Percentiles rank a stretch among this genome's conserved stretches.
Conservation (phyloP, 2,113 vertebrate genomes). For the Lagopus leucura region DNA sequence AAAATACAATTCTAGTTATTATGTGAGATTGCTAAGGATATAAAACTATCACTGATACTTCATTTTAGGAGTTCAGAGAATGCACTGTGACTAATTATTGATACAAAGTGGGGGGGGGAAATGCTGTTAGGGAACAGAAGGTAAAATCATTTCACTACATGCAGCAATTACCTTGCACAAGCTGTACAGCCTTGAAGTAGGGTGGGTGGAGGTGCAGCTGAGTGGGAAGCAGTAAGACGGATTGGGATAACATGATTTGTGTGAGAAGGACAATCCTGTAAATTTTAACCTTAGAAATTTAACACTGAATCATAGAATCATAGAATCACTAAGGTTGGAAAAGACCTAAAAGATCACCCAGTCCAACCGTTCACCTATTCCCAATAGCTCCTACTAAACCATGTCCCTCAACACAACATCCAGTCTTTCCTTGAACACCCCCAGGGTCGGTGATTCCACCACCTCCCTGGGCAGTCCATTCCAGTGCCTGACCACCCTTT, state of each 20-base stretch:
- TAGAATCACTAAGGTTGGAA: too few relatives aligned
- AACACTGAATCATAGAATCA: too few relatives aligned
- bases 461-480: too few relatives aligned
- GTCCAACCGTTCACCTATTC: too few relatives aligned
- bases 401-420: too few relatives aligned
- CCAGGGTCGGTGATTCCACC: too few relatives aligned
- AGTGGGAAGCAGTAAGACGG: conserved; percentile 53
- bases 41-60: conserved; percentile 59
- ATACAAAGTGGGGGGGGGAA: conserved; percentile 55
- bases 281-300: conserved; percentile 31
- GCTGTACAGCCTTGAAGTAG: conserved; percentile 60
- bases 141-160: conserved; percentile 72
- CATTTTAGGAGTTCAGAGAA: conserved; percentile 72
- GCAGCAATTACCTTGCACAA: conserved; percentile 69
- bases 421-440: too few relatives aligned
- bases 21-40: conserved; percentile 70
- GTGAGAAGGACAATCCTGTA: conserved; percentile 15
- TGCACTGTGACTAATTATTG: conserved; percentile 78
- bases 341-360: too few relatives aligned
- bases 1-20: conserved; percentile 59
- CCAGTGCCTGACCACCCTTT: too few relatives aligned
- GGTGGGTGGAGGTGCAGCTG: conserved; percentile 62
- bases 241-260: conserved; percentile 41
- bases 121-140: conserved; percentile 70
- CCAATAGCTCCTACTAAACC: too few relatives aligned